These are phyloP conservation scores for Octopus sinensis DNA, from an alignment of 1,140 invertebrate species.

Conservation along the genomic window DNA sequence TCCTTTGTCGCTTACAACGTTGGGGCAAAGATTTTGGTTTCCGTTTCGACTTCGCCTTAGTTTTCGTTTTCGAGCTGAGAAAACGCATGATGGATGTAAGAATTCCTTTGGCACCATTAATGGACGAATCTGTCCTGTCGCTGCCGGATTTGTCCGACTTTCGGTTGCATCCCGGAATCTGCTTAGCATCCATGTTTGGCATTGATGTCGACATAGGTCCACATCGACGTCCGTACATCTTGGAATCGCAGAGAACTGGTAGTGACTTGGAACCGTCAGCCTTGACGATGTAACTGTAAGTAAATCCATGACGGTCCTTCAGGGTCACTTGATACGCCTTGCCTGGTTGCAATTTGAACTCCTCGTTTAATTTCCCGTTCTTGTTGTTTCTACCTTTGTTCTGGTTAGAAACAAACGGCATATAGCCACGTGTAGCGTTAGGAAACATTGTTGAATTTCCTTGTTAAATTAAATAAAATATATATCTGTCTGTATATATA, in stretches of 20 bases:
- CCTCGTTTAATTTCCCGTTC: conserved; percentile 30
- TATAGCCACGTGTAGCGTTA: conserved; percentile 50
- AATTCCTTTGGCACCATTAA: conserved; percentile 43
- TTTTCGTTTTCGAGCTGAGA: conserved; percentile 30
- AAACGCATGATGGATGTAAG: conserved; percentile 45
- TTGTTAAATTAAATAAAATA: conserved; percentile 14
- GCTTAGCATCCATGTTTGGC: conserved; percentile 33
- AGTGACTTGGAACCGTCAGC: conserved; percentile 45
- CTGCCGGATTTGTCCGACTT: conserved; percentile 19
- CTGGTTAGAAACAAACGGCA: conserved; percentile 46
- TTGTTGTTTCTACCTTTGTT: conserved; percentile 31
- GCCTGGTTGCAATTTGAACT: conserved; percentile 18
- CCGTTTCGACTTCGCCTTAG: conserved; percentile 42
- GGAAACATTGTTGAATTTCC: conserved; percentile 43
- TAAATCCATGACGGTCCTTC: conserved; percentile 45
- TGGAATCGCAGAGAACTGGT: conserved; percentile 45
- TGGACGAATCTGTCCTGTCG: conserved; percentile 16
- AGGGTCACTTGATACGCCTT: conserved; percentile 51
- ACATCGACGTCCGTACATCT: conserved; percentile 27
- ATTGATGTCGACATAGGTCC: conserved; percentile 33
- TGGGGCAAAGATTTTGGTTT: conserved; percentile 42
- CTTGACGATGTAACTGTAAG: conserved; percentile 50
- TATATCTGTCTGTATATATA: not conserved
- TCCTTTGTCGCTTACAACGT: conserved; percentile 47
- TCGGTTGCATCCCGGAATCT: conserved; percentile 19